Conservation (phyloP, 1,140 invertebrate species). For the Drosophila subpulchrella region DNA sequence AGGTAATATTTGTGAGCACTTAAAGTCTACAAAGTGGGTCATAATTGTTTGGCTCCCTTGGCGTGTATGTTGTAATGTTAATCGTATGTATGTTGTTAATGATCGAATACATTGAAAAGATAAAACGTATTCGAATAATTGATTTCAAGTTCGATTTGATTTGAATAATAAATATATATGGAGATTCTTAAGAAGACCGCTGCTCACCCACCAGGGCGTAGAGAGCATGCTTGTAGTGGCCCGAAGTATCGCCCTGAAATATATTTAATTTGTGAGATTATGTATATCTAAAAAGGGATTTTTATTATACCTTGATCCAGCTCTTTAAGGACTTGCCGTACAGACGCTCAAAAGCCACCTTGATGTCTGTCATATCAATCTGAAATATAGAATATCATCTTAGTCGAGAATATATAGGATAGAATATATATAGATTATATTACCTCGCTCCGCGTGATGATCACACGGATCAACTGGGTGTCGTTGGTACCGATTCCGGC, state of each 20-base stretch:
- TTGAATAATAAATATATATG: constrained; percentile 22
- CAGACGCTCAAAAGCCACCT: constrained; percentile 90
- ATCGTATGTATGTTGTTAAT: constrained; percentile 19
- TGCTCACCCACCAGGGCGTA: constrained; percentile 82
- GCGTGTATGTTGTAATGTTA: constrained; percentile 24
- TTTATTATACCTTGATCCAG: constrained; percentile 89
- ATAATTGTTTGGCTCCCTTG: constrained; percentile 4
- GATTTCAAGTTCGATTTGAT: constrained; percentile 10
- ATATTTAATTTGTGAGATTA: neutral
- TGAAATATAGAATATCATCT: constrained; percentile 34
- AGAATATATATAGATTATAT: neutral
- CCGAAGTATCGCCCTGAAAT: constrained; percentile 79
- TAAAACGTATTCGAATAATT: constrained; percentile 39
- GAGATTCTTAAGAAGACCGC: constrained; percentile 75
- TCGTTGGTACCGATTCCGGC: constrained; percentile 94
- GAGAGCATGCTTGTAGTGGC: constrained; percentile 83
- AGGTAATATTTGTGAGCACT: constrained; percentile 32
- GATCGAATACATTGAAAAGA: constrained; percentile 35
- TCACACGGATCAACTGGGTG: constrained; percentile 92
- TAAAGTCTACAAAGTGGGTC: constrained; percentile 19
- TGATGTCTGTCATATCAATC: constrained; percentile 94
- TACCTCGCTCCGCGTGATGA: constrained; percentile 92
- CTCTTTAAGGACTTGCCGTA: constrained; percentile 92
- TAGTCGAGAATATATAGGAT: neutral
- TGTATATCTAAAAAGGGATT: too few relatives aligned